Conservation (phyloP, 2,888 invertebrate genomes). For the Drosophila meridiana region DNA sequence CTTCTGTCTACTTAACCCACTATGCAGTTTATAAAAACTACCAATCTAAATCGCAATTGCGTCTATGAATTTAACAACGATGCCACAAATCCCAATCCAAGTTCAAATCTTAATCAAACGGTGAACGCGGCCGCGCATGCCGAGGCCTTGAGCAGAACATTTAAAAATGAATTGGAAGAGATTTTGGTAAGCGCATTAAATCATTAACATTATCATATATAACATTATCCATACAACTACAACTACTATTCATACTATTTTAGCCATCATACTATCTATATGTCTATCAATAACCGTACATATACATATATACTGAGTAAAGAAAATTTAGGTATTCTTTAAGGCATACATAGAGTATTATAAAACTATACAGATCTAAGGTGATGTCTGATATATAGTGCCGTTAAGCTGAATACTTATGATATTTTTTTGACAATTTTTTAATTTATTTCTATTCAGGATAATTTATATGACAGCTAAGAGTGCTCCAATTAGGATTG, state of each 20-base stretch:
- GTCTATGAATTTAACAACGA: slow-evolving; percentile 80
- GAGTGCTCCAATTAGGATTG: no score
- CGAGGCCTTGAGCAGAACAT: slow-evolving; percentile 77
- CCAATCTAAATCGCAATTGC: slow-evolving; percentile 82
- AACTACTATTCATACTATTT: slow-evolving; percentile 16
- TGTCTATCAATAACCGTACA: neutral
- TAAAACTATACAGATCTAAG: neutral
- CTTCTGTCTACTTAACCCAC: slow-evolving; percentile 53
- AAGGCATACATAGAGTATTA: neutral
- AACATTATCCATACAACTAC: slow-evolving; percentile 12
- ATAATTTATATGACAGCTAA: no score
- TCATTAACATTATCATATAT: slow-evolving; percentile 14
- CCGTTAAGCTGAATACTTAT: no score
- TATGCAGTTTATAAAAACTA: slow-evolving; percentile 82
- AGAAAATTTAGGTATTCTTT: neutral
- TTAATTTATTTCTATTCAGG: no score
- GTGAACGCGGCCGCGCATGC: slow-evolving; percentile 70
- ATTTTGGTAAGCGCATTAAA: slow-evolving; percentile 73
- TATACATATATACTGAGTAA: neutral
- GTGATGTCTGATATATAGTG: neutral
- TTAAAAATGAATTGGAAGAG: slow-evolving; percentile 81
- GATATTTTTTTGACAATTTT: no score
- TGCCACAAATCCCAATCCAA: slow-evolving; percentile 69
- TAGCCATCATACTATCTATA: neutral
- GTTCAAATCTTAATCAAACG: slow-evolving; percentile 72